Evolutionary conservation across 2,888 invertebrate species (phyloP).

Genomic region (Thyatira batis): DNA sequence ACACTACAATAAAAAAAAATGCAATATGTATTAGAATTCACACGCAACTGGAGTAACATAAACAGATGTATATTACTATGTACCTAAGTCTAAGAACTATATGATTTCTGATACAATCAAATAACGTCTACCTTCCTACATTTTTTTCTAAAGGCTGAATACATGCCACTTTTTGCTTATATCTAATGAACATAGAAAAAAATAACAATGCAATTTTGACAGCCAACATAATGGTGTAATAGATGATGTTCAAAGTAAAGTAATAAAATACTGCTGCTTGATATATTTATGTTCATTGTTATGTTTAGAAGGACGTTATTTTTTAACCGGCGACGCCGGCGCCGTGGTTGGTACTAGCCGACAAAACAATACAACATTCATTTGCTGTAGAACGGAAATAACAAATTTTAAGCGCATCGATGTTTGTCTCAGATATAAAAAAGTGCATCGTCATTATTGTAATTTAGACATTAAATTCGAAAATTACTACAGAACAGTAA

Average conservation of each 20-base stretch:
- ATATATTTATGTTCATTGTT: conserved; percentile 38
- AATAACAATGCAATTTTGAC: conserved; percentile 18
- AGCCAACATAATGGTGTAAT: conserved; percentile 11
- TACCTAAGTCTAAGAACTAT: not conserved
- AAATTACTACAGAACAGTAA: not conserved
- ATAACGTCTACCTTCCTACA: not conserved
- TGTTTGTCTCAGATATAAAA: conserved; percentile 23
- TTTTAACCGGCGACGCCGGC: conserved; percentile 51
- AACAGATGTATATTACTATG: not conserved
- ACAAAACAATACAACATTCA: conserved; percentile 50
- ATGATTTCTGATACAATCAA: not conserved
- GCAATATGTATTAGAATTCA: not conserved
- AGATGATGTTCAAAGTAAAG: conserved; percentile 22
- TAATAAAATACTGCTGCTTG: conserved; percentile 19
- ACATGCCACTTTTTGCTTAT: not conserved
- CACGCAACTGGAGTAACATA: not conserved
- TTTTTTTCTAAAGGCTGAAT: not conserved
- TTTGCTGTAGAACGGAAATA: conserved; percentile 47
- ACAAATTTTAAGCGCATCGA: conserved; percentile 45
- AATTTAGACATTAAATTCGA: not conserved
- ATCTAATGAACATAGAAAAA: conserved; percentile 4
- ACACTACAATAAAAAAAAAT: not conserved
- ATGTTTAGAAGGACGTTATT: conserved; percentile 51
- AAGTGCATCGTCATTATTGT: not conserved
- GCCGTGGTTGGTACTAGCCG: conserved; percentile 30